Base-by-base conservation (phyloP, 2,797 vertebrate genomes). In the Microctenopoma stevenorrisi region DNA sequence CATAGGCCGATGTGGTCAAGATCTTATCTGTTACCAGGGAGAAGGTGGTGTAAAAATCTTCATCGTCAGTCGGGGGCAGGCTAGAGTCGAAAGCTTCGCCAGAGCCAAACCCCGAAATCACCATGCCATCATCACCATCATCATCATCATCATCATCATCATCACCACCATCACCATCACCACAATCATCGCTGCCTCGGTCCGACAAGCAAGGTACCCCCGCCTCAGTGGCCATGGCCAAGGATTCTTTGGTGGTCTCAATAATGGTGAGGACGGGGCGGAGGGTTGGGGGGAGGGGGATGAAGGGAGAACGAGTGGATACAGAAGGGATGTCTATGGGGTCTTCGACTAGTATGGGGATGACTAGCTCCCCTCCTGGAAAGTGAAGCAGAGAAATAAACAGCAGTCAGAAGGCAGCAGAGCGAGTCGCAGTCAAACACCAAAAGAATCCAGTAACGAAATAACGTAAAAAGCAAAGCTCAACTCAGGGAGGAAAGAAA, bases 1-100 rank as follows among this genome's bases (percentile, higher is more conserved):
- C 98, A 96, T 98, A 99, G 95, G 97, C 95, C 94, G 97, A 97
- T 95, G 98, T 96, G 94, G 97, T 98, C 97, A 98, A 96, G 97
- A 96, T 98, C 96, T 99, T 98, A 98, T 98, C 98, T 99, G 98
- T 99, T 98, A 99, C 97, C 98, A 98, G 97, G 98, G 97, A 99
- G 97, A 99, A 98, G 97, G 97, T 98, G 96, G 96, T 98, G 97
- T 99, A 96, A 99, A 98, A 98, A 99, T 99, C 98, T 99, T 99
- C 98, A 96, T 99, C 98, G 97, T 99, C 98, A 95, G 97, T 98
- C 95, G 97, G 97, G 97, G 97, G 97, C 94, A 97, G 95, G 96
- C 97, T 98, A 97, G 98, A 98, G 96, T 99, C 95, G 96, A 97
- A 98, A 91, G 97, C 96, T 97, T 98, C 97, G 95, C 98, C 98